phyloP scores from a whole-genome alignment of 2,888 invertebrate species.

The Antheraea yamamai region DNA sequence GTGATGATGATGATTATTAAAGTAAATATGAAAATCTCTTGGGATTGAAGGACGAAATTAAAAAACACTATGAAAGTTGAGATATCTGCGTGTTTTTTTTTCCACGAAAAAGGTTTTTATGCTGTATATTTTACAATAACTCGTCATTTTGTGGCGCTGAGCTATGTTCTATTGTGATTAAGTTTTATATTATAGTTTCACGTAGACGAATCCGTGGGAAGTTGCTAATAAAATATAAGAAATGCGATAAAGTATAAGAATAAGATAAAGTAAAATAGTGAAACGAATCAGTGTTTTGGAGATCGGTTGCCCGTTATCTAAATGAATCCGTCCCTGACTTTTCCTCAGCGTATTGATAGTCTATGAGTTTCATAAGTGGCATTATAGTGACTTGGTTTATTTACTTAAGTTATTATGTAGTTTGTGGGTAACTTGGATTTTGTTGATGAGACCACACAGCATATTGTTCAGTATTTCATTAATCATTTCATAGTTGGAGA shows the following conservation, averaged over 20 bases:
- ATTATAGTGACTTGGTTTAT: conserved; percentile 25
- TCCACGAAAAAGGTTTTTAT: no score
- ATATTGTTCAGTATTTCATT: not conserved
- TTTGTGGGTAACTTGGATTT: not conserved
- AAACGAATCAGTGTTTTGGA: not conserved
- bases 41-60: not conserved
- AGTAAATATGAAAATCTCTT: not conserved
- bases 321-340: not conserved
- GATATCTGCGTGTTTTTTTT: no score
- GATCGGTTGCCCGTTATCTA: not conserved
- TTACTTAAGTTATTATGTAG: conserved; percentile 3
- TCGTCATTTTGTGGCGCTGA: no score
- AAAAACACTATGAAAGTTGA: not conserved
- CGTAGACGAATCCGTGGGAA: no score
- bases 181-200: no score
- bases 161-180: no score
- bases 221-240: no score
- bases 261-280: no score
- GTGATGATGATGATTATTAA: no score
- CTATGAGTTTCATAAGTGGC: not conserved
- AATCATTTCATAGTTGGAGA: not conserved
- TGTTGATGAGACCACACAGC: not conserved
- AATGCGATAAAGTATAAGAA: no score
- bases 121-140: no score
- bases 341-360: not conserved